phyloP scores from a whole-genome alignment of 2,113 vertebrate species.

The Lagopus leucura region DNA sequence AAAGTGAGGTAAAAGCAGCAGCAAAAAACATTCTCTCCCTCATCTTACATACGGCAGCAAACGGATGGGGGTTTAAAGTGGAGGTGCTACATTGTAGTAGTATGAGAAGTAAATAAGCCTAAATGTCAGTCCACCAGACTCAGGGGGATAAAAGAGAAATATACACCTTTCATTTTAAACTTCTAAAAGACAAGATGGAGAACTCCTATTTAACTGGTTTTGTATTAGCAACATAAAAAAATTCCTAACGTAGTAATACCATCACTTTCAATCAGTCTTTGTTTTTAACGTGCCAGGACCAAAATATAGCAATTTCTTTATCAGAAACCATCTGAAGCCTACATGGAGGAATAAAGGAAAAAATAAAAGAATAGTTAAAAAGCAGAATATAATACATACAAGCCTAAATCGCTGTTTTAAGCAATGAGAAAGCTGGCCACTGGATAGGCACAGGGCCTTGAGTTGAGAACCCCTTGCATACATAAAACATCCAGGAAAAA shows the following conservation, averaged over 20 bases:
- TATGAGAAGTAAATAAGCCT: not conserved
- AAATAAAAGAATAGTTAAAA: not conserved
- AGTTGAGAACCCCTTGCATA: not conserved
- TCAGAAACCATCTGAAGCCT: not conserved
- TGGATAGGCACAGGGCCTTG: not conserved
- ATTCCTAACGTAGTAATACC: not conserved
- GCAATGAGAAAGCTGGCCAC: rapidly evolving
- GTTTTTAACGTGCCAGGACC: not conserved
- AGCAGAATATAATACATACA: not conserved
- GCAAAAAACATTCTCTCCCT: not conserved
- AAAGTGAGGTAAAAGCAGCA: not conserved
- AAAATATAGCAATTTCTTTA: not conserved
- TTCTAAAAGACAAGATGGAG: not conserved
- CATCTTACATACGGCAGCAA: not conserved
- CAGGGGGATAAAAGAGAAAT: not conserved
- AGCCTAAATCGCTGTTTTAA: not conserved
- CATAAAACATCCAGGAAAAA: not conserved
- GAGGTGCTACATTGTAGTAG: not conserved
- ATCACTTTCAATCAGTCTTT: not conserved
- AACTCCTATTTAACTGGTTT: not conserved
- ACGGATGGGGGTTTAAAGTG: rapidly evolving
- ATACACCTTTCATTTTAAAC: not conserved
- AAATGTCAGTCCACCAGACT: not conserved
- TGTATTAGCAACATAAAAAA: not conserved
- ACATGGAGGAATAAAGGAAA: not conserved